These are phyloP conservation scores for Drosophila mojavensis DNA, from an alignment of 1,140 invertebrate genomes.

Conservation along the genomic window DNA sequence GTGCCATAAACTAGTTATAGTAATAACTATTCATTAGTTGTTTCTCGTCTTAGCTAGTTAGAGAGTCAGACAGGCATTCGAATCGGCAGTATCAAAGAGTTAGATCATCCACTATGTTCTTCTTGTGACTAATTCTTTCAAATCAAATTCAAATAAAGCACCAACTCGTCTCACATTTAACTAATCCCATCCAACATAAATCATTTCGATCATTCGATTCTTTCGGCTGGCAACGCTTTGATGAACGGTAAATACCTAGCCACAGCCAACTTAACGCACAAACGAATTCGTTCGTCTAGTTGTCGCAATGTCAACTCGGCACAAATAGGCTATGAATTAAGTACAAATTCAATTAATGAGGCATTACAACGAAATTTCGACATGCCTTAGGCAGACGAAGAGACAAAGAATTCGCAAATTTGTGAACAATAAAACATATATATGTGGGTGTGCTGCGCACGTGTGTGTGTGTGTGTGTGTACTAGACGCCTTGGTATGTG, in stretches of 20 bases:
- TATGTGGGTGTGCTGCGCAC: not conserved
- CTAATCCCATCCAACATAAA: no score
- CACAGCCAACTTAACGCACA: slow-evolving; percentile 5
- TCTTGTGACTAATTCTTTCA: no score
- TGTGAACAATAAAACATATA: slow-evolving; percentile 9
- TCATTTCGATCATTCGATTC: no score
- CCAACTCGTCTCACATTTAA: no score
- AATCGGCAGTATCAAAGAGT: no score
- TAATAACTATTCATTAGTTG: no score
- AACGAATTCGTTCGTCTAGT: not conserved
- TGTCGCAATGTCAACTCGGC: not conserved
- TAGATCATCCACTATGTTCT: no score
- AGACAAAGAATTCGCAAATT: slow-evolving; percentile 20
- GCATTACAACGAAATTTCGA: slow-evolving; percentile 7
- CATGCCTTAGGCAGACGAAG: not conserved
- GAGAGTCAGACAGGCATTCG: no score
- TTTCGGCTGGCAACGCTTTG: not conserved
- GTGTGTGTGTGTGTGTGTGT: not conserved
- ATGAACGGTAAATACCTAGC: slow-evolving; percentile 2
- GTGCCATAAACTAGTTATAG: no score
- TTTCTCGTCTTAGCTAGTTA: no score
- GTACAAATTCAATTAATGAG: slow-evolving; percentile 16
- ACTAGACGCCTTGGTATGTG: not conserved
- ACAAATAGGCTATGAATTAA: not conserved
- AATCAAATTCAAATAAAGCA: no score